Conservation (phyloP, 2,888 invertebrate species). For the Siphlonurus alternatus region DNA sequence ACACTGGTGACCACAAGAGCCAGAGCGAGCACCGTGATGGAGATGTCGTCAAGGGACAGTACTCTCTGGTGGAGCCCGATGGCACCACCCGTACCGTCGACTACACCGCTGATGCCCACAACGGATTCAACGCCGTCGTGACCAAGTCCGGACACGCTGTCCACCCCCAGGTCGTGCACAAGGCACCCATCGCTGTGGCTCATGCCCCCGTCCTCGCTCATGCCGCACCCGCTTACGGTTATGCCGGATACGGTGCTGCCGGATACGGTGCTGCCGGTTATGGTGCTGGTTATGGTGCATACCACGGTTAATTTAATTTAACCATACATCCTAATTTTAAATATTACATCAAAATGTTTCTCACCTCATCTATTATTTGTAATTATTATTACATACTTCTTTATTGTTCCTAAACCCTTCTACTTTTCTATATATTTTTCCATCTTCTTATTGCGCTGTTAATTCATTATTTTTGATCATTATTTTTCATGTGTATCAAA, state of each 20-base stretch:
- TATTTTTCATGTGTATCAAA: neutral
- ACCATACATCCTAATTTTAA: neutral
- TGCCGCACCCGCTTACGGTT: constrained; percentile 2
- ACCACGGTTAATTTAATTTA: neutral
- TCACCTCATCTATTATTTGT: neutral
- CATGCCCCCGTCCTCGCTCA: neutral
- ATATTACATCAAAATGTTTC: neutral
- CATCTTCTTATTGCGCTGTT: neutral
- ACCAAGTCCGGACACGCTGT: constrained; percentile 36
- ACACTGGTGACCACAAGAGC: constrained; percentile 1
- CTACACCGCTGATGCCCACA: constrained; percentile 17
- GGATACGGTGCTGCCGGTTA: neutral
- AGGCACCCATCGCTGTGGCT: neutral
- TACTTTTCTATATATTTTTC: neutral
- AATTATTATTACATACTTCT: neutral
- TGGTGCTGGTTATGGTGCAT: neutral
- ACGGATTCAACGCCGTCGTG: constrained; percentile 43
- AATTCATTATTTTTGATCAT: neutral
- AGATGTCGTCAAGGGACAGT: constrained; percentile 3
- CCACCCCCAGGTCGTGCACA: constrained; percentile 26
- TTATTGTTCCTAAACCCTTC: neutral
- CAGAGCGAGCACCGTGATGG: constrained; percentile 3
- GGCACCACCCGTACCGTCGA: constrained; percentile 3
- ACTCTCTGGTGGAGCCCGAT: constrained; percentile 1
- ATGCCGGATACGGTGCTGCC: neutral